Base-by-base conservation (phyloP, 2,113 vertebrate genomes). In the Amphiprion ocellaris region DNA sequence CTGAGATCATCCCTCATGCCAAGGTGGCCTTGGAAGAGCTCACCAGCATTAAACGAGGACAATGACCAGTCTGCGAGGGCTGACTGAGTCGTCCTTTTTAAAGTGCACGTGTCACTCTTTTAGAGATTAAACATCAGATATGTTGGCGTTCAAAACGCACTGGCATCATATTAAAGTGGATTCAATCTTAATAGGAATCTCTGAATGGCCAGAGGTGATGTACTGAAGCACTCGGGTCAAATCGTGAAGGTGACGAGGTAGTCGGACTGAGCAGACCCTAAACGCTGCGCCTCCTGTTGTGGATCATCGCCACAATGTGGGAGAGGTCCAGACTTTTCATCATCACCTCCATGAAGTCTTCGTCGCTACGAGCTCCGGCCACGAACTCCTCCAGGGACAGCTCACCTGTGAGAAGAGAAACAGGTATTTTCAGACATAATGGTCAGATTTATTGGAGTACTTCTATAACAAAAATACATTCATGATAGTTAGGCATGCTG, bases 311-410 rank as follows among this genome's bases (percentile, higher is more conserved):
- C 83, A 97, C 92, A 2, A 97, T 97, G 92, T 97, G 97, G 15
- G 92, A 88, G 47, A 97, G 94, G 86, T 97, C 97, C 89, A 97
- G 82, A 72, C 95, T 97, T 69, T 97, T 97, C 90, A 97, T 95
- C 96, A 97, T 96, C 83, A 97, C 96, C 49, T 96, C 96, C 96
- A 96, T 97, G 92, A 97, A 97, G 26, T 97, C 96, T 1, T 94
- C 91, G 0, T 97, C 96, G 19, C 87, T 95, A 37, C 94, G 95
- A 14, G 96, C 96, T 1, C 97, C 96, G 14, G 95, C 96, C 76
- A 97, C 96, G 83, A 97, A 97, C 92, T 97, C 97, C 10, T 97
- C 96, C 89, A 97, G 83, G 11, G 97, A 97, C 14, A 97, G 96
- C 80, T 97, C 96, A 41, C 96, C 97, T 97, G 91, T 56, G 12